Percentiles rank a stretch among this genome's conserved stretches.
These are phyloP conservation scores for Naja naja DNA, from an alignment of 2,113 vertebrate species.

Conservation along the genomic window DNA sequence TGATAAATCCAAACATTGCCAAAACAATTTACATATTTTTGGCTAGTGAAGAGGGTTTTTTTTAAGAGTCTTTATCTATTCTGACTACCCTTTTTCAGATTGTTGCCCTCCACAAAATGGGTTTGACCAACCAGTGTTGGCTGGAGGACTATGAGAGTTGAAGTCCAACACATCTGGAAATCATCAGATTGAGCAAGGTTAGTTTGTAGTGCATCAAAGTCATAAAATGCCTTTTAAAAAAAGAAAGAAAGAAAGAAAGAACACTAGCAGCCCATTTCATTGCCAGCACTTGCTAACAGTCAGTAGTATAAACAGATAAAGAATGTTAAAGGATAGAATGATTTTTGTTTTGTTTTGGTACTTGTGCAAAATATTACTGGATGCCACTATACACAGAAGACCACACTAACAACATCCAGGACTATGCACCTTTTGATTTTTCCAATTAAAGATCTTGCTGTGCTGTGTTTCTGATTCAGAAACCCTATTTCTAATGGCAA, in stretches of 20 bases:
- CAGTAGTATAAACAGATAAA: background rate
- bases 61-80: background rate
- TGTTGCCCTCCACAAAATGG: background rate
- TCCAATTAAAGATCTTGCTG: background rate
- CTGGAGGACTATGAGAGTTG: background rate
- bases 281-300: background rate
- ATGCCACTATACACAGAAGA: background rate
- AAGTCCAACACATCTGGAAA: background rate
- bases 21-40: background rate
- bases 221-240: background rate
- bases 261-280: background rate
- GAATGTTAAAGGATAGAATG: background rate
- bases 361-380: background rate
- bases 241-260: background rate
- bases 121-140: background rate
- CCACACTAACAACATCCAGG: background rate
- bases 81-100: background rate
- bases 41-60: background rate
- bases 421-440: background rate
- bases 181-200: background rate
- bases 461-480: background rate
- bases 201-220: background rate
- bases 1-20: background rate
- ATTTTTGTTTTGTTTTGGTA: background rate
- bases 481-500: background rate